Base-by-base conservation (phyloP, 2,888 invertebrate genomes). In the Nomada goodeniana region DNA sequence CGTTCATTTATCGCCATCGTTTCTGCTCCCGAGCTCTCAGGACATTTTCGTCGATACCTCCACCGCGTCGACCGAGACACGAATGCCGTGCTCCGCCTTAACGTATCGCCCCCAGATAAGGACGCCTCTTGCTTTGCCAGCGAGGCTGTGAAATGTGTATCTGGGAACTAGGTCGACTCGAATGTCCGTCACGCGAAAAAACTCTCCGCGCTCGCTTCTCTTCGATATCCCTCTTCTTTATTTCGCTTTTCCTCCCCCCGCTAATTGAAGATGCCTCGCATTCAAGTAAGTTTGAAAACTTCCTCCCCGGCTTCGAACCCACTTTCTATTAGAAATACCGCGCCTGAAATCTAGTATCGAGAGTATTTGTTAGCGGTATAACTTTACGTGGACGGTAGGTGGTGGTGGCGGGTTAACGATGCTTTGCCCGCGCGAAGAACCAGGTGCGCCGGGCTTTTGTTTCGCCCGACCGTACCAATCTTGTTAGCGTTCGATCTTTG, bases 31-130 rank as follows among this genome's bases (percentile, higher is more conserved):
- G 36, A 7, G 36, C 36, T 7, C 83, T 71, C 77, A 29, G 55
- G 69, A 63, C 70, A 69, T 74, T 76, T 76, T 72, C 78, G 67
- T 75, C 73, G 76, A 52, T 65, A 68, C 74, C 84, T 68, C 79
- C 74, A 65, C 15, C 50, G 23, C 74, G 68, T 72, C 84, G 69
- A 60, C 74, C 83, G 74, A 72, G 78, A 76, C 68, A 76, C 57
- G 63, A 50, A 67, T 75, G 18, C 63, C 64, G 44, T 52, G 52
- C 18, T 71, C 71, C 71, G 71, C 71, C 80, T 71, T 72, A 65
- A 78, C 80, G 77, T 70, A 77, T 79, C 79, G 59, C 77, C 59
- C n/a, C 59, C n/a, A 59, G 77, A 77, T 79, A 79, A 76, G 77
- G 59, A 60, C 64, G 64, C 44, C 20, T 50, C 68, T 67, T 10